Evolutionary conservation across 2,888 invertebrate species (phyloP).

Genomic region (Stegophylla sp.): DNA sequence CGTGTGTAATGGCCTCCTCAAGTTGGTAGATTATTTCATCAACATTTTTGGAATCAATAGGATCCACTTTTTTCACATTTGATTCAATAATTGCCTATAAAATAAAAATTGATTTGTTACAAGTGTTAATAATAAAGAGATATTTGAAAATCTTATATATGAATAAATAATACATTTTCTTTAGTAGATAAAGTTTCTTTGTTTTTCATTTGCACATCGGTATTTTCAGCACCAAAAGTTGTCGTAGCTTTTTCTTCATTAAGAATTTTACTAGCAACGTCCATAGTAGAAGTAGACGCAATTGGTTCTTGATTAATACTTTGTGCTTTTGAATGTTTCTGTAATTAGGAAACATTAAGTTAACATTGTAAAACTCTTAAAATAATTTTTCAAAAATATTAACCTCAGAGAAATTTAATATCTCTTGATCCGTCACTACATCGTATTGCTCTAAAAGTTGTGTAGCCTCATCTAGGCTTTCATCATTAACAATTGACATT

Average conservation of each 20-base stretch:
- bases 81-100: slow-evolving; percentile 3
- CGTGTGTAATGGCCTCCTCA: not conserved
- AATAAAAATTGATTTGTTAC: not conserved
- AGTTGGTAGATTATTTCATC: not conserved
- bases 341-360: not conserved
- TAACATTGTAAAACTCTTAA: not conserved
- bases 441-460: slow-evolving; percentile 54
- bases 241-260: not conserved
- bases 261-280: not conserved
- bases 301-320: not conserved
- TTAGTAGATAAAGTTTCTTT: not conserved
- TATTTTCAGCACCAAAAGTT: not conserved
- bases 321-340: slow-evolving; percentile 12
- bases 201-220: not conserved
- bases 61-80: not conserved
- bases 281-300: not conserved
- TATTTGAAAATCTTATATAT: not conserved
- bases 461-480: slow-evolving; percentile 26
- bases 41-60: not conserved
- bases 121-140: not conserved
- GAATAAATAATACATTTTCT: not conserved
- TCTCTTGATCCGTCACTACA: slow-evolving; percentile 37
- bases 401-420: slow-evolving; percentile 18
- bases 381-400: not conserved
- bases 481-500: slow-evolving; percentile 16